phyloP scores from a whole-genome alignment of 2,113 vertebrate species.

The Melanerpes aurifrons region DNA sequence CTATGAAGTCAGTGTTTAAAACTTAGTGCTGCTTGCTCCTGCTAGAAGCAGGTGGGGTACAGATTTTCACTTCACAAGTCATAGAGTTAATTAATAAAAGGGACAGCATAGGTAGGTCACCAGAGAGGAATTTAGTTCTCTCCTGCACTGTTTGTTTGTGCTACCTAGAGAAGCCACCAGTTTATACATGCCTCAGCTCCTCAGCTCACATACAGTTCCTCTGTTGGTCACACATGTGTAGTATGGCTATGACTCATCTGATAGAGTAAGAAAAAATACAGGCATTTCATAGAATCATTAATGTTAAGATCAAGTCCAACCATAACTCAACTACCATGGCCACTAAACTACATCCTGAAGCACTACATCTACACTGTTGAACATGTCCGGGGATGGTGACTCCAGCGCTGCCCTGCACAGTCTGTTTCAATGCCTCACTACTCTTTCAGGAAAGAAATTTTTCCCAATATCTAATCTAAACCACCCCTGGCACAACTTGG shows the following conservation, averaged over 20 bases:
- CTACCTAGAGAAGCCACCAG: not conserved
- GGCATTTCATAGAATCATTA: not conserved
- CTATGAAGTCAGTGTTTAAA: not conserved
- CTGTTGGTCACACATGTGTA: not conserved
- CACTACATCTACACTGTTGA: too few species aligned
- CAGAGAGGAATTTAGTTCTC: not conserved
- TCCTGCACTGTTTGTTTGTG: not conserved
- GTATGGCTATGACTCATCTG: not conserved
- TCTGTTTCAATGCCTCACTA: too few species aligned
- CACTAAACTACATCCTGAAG: too few species aligned
- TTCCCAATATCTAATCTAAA: too few species aligned
- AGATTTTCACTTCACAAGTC: not conserved
- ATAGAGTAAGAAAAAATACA: not conserved
- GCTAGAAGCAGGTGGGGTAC: not conserved
- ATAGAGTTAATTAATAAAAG: not conserved
- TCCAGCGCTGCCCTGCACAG: too few species aligned
- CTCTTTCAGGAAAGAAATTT: too few species aligned
- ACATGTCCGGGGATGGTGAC: too few species aligned
- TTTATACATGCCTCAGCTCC: not conserved
- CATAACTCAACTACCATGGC: too few species aligned
- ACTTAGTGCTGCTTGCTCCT: not conserved
- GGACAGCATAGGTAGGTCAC: not conserved
- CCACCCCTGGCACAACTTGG: too few species aligned
- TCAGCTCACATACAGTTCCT: not conserved
- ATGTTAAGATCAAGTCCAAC: too few species aligned